phyloP scores from a whole-genome alignment of 2,797 vertebrate species.

The Uromys caudimaculatus region DNA sequence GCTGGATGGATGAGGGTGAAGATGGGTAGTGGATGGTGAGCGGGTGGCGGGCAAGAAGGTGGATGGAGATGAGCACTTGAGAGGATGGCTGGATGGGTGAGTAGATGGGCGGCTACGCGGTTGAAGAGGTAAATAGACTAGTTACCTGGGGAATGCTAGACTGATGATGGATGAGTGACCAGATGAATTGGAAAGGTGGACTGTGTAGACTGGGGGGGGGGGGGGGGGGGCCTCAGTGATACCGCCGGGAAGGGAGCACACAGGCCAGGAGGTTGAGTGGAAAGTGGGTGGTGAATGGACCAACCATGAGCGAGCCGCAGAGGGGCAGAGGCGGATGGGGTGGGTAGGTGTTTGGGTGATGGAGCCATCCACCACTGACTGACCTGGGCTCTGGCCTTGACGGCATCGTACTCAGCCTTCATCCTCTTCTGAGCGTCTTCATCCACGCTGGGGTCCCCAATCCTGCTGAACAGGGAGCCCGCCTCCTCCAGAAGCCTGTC shows the following conservation, averaged over 20 bases:
- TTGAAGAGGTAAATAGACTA: rapidly evolving
- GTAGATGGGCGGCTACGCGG: rapidly evolving
- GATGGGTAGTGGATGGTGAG: no score
- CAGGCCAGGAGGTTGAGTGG: no score
- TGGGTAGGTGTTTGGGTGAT: rapidly evolving
- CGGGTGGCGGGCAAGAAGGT: neutral
- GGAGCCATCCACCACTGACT: conserved; percentile 50
- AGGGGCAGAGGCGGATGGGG: neutral
- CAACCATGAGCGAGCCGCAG: no score
- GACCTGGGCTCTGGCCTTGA: conserved; percentile 92
- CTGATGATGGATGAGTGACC: rapidly evolving
- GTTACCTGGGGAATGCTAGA: neutral
- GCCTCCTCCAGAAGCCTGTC: conserved; percentile 95
- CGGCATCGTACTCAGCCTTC: conserved; percentile 89
- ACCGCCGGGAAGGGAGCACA: no score
- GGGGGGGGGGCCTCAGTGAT: neutral
- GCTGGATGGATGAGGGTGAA: neutral
- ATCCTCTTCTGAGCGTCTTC: conserved; percentile 90
- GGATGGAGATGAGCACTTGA: neutral
- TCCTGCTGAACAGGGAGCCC: conserved; percentile 90
- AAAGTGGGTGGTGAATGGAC: neutral
- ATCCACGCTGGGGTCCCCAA: conserved; percentile 93
- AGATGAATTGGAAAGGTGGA: neutral
- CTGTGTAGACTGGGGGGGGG: rapidly evolving
- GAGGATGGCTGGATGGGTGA: neutral